phyloP scores from a whole-genome alignment of 2,113 vertebrate species.

The Oryzias melastigma region DNA sequence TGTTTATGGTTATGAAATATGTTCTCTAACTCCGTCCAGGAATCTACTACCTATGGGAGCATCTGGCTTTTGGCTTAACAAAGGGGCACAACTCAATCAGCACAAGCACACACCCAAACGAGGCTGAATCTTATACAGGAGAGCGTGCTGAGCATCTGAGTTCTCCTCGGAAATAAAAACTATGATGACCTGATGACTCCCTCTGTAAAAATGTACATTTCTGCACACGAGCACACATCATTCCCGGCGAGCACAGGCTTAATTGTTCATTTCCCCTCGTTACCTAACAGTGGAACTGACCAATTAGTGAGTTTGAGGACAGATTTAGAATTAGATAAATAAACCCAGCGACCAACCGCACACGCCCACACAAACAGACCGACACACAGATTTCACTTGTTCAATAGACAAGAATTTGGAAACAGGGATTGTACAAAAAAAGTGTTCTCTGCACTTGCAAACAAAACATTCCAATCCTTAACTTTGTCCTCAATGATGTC shows the following conservation, averaged over 20 bases:
- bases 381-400: constrained; percentile 30
- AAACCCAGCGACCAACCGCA: constrained; percentile 77
- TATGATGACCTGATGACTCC: constrained; percentile 41
- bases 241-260: constrained; percentile 73
- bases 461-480: constrained; percentile 22
- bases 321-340: constrained; percentile 83
- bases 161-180: constrained; percentile 33
- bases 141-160: constrained; percentile 10
- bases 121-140: constrained; percentile 7
- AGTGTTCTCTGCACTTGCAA: constrained; percentile 46
- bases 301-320: constrained; percentile 81
- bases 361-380: constrained; percentile 38
- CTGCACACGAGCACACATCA: constrained; percentile 38
- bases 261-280: constrained; percentile 82
- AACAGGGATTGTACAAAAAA: constrained; percentile 34
- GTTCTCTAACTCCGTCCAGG: constrained; percentile 34
- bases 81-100: constrained; percentile 5
- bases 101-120: constrained; percentile 1
- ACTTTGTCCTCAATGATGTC: constrained; percentile 1
- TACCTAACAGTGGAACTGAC: constrained; percentile 81
- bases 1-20: constrained; percentile 46
- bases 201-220: constrained; percentile 17
- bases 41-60: constrained; percentile 41
- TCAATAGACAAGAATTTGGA: constrained; percentile 26
- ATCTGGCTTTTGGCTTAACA: constrained; percentile 20